phyloP scores from a whole-genome alignment of 1,140 invertebrate species.

The Maniola jurtina region DNA sequence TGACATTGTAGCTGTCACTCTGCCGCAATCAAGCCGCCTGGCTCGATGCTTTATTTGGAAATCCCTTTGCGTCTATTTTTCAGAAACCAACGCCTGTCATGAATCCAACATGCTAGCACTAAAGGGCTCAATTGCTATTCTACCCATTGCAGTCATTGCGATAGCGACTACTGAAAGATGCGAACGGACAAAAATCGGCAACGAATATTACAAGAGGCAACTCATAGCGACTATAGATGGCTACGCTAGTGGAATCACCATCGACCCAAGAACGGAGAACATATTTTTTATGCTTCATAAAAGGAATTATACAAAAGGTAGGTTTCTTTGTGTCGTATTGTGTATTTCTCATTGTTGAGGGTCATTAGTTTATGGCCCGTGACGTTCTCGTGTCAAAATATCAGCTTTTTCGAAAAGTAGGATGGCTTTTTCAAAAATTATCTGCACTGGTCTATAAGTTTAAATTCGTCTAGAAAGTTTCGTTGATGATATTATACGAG shows the following conservation, averaged over 20 bases:
- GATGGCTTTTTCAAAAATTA: no score
- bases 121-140: conserved; percentile 19
- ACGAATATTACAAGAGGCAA: conserved; percentile 63
- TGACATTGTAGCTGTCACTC: no score
- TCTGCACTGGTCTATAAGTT: no score
- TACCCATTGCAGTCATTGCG: conserved; percentile 27
- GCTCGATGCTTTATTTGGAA: background rate
- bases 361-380: no score
- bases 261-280: conserved; percentile 61
- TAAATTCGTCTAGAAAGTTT: no score
- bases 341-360: no score
- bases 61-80: background rate
- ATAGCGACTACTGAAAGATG: conserved; percentile 50
- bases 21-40: no score
- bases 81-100: conserved; percentile 34
- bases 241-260: conserved; percentile 58
- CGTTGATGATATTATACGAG: no score
- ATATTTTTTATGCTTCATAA: conserved; percentile 70
- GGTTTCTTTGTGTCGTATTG: background rate
- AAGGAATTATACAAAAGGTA: conserved; percentile 63
- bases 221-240: conserved; percentile 65
- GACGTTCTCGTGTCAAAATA: no score
- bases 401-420: no score
- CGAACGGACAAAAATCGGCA: conserved; percentile 60
- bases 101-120: conserved; percentile 42